Conservation (phyloP, 2,113 vertebrate genomes). For the Crotalus tigris region DNA sequence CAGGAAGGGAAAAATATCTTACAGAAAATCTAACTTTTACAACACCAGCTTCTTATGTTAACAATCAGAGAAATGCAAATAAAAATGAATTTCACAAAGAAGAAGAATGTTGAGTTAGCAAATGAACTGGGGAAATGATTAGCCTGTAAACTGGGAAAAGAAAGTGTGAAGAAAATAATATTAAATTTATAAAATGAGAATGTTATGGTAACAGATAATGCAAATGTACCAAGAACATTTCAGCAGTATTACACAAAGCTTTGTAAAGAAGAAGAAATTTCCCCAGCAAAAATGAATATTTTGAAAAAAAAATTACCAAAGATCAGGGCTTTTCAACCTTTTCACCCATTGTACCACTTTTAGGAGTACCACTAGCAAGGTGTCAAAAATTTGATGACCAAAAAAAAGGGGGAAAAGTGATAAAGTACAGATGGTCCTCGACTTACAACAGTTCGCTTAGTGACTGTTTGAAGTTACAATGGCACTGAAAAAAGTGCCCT, state of each 20-base stretch:
- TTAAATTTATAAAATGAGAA: neutral
- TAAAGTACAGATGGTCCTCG: too few species aligned
- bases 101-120: neutral
- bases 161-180: neutral
- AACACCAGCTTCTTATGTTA: neutral
- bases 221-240: neutral
- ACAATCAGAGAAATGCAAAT: neutral
- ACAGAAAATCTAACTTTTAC: neutral
- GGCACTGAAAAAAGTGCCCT: too few species aligned
- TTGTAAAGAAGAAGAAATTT: neutral
- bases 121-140: neutral
- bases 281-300: neutral
- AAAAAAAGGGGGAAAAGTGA: too few species aligned
- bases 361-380: too few species aligned
- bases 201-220: neutral
- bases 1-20: neutral
- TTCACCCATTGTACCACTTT: too few species aligned
- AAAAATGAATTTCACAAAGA: neutral
- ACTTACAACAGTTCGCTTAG: too few species aligned
- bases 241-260: neutral
- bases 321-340: neutral
- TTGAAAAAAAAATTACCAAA: neutral
- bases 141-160: neutral
- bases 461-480: too few species aligned
- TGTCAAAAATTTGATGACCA: too few species aligned